Conservation (phyloP, 2,888 invertebrate genomes). For the Spatulosminthurus flaviceps region DNA sequence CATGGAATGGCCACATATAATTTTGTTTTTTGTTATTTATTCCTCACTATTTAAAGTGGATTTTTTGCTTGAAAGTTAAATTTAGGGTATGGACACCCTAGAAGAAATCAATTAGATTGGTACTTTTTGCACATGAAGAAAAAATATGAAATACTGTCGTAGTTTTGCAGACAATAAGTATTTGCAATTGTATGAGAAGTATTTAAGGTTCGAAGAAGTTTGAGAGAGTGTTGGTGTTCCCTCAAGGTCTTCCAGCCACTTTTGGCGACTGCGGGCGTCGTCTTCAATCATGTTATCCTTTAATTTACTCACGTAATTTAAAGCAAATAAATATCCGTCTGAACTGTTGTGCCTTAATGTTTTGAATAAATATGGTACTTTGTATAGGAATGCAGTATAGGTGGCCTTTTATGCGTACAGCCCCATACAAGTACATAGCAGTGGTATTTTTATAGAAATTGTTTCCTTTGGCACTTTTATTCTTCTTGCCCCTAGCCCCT, state of each 20-base stretch:
- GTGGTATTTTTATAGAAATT: background rate
- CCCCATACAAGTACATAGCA: background rate
- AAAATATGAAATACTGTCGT: no score
- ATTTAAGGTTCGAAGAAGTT: background rate
- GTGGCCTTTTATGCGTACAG: background rate
- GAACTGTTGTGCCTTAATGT: background rate
- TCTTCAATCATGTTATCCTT: constrained; percentile 3
- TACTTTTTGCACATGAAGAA: no score
- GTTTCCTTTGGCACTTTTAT: background rate
- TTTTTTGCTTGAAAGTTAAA: no score
- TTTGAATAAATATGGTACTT: background rate
- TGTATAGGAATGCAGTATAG: background rate
- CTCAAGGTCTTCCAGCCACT: constrained; percentile 11
- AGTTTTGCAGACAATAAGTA: background rate
- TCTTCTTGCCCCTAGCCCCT: background rate
- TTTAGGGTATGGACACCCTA: background rate
- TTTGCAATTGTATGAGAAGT: no score
- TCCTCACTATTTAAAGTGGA: no score
- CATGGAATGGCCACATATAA: no score
- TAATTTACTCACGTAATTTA: constrained; percentile 2
- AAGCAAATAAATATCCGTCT: background rate
- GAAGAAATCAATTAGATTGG: background rate
- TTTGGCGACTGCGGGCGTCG: constrained; percentile 25
- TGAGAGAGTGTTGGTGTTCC: constrained; percentile 7
- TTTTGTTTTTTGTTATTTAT: no score